Evolutionary conservation across 2,797 vertebrate species (phyloP).

Genomic region (Enteromius paludinosus): DNA sequence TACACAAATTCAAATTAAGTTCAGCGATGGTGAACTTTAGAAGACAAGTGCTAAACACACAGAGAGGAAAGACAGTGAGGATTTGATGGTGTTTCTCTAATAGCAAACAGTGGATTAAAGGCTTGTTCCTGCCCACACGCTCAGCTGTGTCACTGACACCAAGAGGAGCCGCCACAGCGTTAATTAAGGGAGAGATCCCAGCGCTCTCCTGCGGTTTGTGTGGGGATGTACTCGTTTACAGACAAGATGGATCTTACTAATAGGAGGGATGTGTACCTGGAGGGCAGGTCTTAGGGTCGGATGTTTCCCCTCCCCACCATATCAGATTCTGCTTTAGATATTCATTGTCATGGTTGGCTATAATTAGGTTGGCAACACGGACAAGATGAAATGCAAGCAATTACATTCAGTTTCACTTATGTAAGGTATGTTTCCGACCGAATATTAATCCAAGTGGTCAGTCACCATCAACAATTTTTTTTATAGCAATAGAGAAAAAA

Average conservation of each 20-base stretch:
- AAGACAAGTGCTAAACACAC: slow-evolving; percentile 58
- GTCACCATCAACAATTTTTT: neutral
- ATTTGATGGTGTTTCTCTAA: slow-evolving; percentile 72
- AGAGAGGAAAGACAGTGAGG: slow-evolving; percentile 52
- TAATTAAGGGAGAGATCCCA: slow-evolving; percentile 30
- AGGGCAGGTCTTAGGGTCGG: neutral
- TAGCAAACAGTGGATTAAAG: slow-evolving; percentile 67
- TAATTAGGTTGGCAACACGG: neutral
- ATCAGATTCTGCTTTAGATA: slow-evolving; percentile 6
- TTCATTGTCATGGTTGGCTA: neutral
- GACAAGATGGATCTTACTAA: neutral
- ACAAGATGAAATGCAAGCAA: neutral
- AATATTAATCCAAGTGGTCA: neutral
- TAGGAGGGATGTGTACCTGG: neutral
- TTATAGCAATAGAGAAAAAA: neutral
- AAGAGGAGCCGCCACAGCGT: slow-evolving; percentile 13
- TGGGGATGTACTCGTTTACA: neutral
- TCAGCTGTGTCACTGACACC: slow-evolving; percentile 37
- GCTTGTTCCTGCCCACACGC: slow-evolving; percentile 54
- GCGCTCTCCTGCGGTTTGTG: neutral
- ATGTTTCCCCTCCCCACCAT: neutral
- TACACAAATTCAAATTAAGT: slow-evolving; percentile 54
- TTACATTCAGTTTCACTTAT: neutral
- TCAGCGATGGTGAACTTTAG: slow-evolving; percentile 62
- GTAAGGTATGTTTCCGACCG: neutral